Evolutionary conservation across 2,113 vertebrate genomes (phyloP), one percentile per base, ranked within the genome.

Genomic region (Callionymus lyra): DNA sequence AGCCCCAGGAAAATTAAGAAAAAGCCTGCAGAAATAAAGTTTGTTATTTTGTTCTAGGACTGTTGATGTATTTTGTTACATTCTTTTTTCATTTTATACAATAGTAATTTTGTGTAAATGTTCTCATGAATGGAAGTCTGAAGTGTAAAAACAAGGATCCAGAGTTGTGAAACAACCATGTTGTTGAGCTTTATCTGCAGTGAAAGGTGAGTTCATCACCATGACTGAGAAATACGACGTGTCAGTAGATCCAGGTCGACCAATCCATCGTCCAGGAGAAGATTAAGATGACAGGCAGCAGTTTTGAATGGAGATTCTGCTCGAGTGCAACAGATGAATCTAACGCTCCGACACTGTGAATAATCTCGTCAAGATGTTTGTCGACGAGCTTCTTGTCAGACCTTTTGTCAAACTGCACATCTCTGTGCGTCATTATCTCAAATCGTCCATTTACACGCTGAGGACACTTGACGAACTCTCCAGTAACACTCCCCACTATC

Each of bases 291-390:
- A 2, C 33, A 6, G 1, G 31, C 57, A 34, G 46, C 44, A 49
- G 31, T 16, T 17, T 34, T 12, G 34, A 18, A 33, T 39, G 33
- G 27, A 27, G 37, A 48, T 27, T 27, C 13, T 14, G 18, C 33
- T 38, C 6, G 40, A 38, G 44, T 49, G 34, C 35, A 15, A 33
- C 12, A 5, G 47, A 66, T 64, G 34, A 39, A 43, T 68, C 56
- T n/a, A 53, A 17, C 12, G 34, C 16, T 21, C 41, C 45, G 41
- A 14, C 12, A 21, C 46, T 13, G 46, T 21, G 47, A 47, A 47
- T 49, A 63, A 72, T 64, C 58, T 53, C 31, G 15, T n/a, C 56
- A 59, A 47, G 51, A 47, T 60, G 53, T 42, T 33, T 16, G 39
- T 34, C 27, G 35, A 44, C 12, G 37, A 33, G n/a, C 31, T 19